Percentiles rank a stretch among this genome's conserved stretches.
Evolutionary conservation across 2,797 vertebrate species (phyloP).

Genomic region (Poecilia velifera): DNA sequence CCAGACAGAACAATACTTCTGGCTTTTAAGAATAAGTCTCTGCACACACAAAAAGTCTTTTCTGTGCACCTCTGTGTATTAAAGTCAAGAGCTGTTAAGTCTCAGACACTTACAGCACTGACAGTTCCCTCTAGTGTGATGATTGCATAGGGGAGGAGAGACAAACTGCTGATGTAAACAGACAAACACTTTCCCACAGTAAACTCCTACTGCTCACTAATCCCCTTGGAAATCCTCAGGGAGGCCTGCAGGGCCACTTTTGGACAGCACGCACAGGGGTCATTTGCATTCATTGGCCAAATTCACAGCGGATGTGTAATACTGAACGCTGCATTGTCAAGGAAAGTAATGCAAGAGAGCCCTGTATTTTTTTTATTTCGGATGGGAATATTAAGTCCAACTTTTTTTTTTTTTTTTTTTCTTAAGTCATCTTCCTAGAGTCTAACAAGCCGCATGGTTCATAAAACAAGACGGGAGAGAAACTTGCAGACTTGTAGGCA

Average conservation of each 20-base stretch:
- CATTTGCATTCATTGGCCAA: slow-evolving; percentile 64
- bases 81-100: slow-evolving; percentile 13
- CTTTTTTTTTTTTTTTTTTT: neutral
- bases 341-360: slow-evolving; percentile 25
- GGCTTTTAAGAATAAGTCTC: neutral
- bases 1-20: neutral
- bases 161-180: slow-evolving; percentile 66
- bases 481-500: slow-evolving; percentile 24
- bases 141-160: slow-evolving; percentile 14
- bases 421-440: neutral
- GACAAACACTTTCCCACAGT: slow-evolving; percentile 58
- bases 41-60: neutral
- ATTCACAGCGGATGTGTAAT: slow-evolving; percentile 15
- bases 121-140: slow-evolving; percentile 17
- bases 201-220: slow-evolving; percentile 60
- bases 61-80: slow-evolving; percentile 12
- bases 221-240: slow-evolving; percentile 59
- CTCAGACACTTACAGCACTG: slow-evolving; percentile 26
- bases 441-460: neutral
- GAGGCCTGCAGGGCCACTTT: slow-evolving; percentile 49
- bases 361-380: slow-evolving; percentile 23
- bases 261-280: slow-evolving; percentile 53
- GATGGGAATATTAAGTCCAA: neutral
- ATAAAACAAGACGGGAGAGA: slow-evolving; percentile 21
- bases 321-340: slow-evolving; percentile 12